Evolutionary conservation across 2,888 invertebrate species (phyloP), one percentile per base, ranked within the genome.

Genomic region (Epsilonema sp.): DNA sequence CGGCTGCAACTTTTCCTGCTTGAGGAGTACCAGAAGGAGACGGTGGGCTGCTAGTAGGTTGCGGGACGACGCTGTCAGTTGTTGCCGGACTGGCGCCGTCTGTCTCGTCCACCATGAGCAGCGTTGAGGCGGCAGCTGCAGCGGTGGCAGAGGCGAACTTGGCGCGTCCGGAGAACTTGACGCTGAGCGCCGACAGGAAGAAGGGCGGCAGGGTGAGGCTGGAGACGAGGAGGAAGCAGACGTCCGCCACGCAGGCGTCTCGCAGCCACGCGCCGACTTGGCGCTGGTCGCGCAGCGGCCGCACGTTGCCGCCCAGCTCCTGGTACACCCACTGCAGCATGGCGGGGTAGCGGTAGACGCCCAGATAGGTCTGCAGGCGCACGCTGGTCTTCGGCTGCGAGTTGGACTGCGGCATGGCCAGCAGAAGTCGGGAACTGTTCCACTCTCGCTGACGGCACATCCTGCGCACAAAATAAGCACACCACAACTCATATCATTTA

Each of bases 101-200:
- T 20, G 11, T 8, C 39, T 19, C 5, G 5, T 2, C 24, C 25
- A 3, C 11, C 25, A 16, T 52, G n/a, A n/a, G n/a, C n/a, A n/a
- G n/a, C n/a, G n/a, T n/a, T n/a, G n/a, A n/a, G n/a, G n/a, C 48
- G 20, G 49, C 47, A 26, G 54, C 51, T 19, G 46, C 52, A 11
- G 48, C 51, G 22, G 57, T 53, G 44, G 63, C 55, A 49, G 63
- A 57, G 16, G 70, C 71, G 58, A 73, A 69, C 51, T 65, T 65
- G 2, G 70, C 67, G 19, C 72, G 59, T n/a, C 72, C 72, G 36
- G 70, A 68, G 58, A 73, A 72, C 54, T 69, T 70, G 1, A 72
- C 69, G 51, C 70, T 70, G 5, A 73, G 60, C 1, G 71, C 69
- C n/a, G 72, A 70, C 46, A 70, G 61, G 55, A 72, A 70, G 49